Percentiles rank a stretch among this genome's conserved stretches.
These are phyloP conservation scores for Hydriomena furcata DNA, from an alignment of 2,888 invertebrate species.

Conservation along the genomic window DNA sequence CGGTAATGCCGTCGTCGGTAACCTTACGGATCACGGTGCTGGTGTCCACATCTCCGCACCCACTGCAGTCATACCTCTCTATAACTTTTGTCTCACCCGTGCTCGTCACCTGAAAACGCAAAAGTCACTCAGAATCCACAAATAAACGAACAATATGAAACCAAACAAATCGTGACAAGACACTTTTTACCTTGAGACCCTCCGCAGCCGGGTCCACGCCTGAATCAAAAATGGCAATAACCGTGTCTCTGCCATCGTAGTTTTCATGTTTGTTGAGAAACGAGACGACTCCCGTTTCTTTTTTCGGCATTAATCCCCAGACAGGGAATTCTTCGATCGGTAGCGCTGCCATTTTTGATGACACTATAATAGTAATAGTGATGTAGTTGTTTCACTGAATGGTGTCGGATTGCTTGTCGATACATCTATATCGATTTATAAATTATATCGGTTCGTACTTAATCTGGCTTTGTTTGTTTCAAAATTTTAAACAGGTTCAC, in stretches of 20 bases:
- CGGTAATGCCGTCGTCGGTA: constrained; percentile 89
- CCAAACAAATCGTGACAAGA: constrained; percentile 75
- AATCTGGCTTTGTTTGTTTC: no score
- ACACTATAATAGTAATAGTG: constrained; percentile 49
- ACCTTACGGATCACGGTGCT: constrained; percentile 81
- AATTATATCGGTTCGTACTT: no score
- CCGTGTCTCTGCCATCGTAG: constrained; percentile 95
- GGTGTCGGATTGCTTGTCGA: no score
- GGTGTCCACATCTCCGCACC: constrained; percentile 98
- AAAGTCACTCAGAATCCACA: constrained; percentile 33
- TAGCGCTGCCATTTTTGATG: constrained; percentile 82
- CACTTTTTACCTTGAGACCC: constrained; percentile 92
- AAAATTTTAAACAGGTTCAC: no score
- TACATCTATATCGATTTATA: no score
- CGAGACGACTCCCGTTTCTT: constrained; percentile 94
- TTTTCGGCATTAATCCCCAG: constrained; percentile 95
- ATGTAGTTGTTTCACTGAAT: no score
- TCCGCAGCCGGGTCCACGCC: constrained; percentile 98
- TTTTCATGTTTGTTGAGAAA: constrained; percentile 94
- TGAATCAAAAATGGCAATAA: constrained; percentile 98
- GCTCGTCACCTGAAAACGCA: constrained; percentile 87
- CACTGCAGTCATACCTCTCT: constrained; percentile 97
- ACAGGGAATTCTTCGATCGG: constrained; percentile 89
- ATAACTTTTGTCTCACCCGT: constrained; percentile 96
- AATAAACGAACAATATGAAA: constrained; percentile 46